Base-by-base conservation (phyloP, 2,797 vertebrate genomes). In the Martes flavigula region DNA sequence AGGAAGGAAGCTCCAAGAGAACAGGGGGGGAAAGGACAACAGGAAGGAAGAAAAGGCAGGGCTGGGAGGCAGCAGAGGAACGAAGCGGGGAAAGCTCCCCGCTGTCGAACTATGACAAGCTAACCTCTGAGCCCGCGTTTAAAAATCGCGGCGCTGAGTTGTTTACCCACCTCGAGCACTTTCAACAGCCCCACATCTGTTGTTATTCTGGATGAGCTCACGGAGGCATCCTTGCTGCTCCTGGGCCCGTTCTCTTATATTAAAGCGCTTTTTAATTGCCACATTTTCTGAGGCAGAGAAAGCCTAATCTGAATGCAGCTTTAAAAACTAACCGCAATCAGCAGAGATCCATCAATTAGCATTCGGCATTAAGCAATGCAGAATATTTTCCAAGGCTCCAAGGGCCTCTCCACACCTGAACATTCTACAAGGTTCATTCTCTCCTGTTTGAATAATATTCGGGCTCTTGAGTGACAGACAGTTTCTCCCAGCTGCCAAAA, bases 191-290 rank as follows among this genome's bases (percentile, higher is more conserved):
- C 56, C 88, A 12, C 64, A 91, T 48, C 87, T 96, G 84, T 35
- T 0, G 2, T 94, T 94, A 92, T 51, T 46, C n/a, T 79, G 66
- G 86, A 95, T 92, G 84, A 64, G 78, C 84, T 93, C 96, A 83
- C n/a, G 56, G 96, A 97, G 88, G 90, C 93, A 87, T 68, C 68
- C 95, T 7, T 1, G 73, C 73, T 97, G 97, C 89, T 91, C 96
- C 70, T 89, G 95, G 82, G 98, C 92, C 97, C 98, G 91, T 97
- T 97, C 97, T 97, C 89, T 97, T 98, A 96, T 77, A 94, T 98
- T 97, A 98, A 98, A 98, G 97, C 96, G 94, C 91, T 96, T 98
- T 98, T 98, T 98, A 98, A 98, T 98, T 97, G 98, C 98, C 95
- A 60, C 66, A 86, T 97, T 98, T 98, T 98, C 98, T 90, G 72